Percentiles rank a stretch among this genome's conserved stretches.
Evolutionary conservation across 37 sponge, comb jelly and placozoan species (phyloP).

Genomic region (Tethya wilhelma): DNA sequence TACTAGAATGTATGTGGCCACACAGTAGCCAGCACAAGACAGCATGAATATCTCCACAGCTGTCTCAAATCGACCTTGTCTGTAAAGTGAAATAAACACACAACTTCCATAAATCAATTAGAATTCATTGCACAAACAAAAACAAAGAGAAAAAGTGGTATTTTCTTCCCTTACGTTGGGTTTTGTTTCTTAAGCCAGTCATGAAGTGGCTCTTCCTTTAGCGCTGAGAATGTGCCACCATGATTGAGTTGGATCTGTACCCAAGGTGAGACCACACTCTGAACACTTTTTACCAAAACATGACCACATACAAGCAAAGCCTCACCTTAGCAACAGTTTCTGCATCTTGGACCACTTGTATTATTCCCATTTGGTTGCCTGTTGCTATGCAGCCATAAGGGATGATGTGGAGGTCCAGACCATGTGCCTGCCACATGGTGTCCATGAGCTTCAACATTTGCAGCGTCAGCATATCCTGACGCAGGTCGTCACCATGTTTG

Average conservation of each 20-base stretch:
- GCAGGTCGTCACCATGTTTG: conserved; percentile 91
- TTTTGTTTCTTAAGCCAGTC: conserved; percentile 87
- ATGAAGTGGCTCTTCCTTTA: conserved; percentile 83
- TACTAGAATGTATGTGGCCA: conserved; percentile 92
- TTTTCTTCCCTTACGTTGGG: conserved; percentile 54
- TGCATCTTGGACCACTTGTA: conserved; percentile 92
- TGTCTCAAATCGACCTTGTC: conserved; percentile 51
- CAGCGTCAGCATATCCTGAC: conserved; percentile 96
- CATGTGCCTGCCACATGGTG: conserved; percentile 86
- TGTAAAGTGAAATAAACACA: conserved; percentile 20
- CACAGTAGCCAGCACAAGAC: conserved; percentile 97
- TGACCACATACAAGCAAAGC: neutral
- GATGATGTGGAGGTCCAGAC: conserved; percentile 86
- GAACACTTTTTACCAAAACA: neutral
- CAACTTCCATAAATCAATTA: neutral
- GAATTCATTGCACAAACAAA: neutral
- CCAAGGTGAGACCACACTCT: neutral
- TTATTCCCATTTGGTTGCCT: conserved; percentile 84
- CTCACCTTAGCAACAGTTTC: conserved; percentile 88
- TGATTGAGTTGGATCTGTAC: conserved; percentile 72
- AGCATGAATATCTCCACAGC: conserved; percentile 82
- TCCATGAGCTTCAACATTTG: conserved; percentile 94
- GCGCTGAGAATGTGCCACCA: conserved; percentile 74
- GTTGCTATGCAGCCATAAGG: conserved; percentile 98
- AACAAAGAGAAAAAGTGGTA: neutral